A percentile compares a stretch with the other conserved stretches of the same genome.
Conservation (phyloP, 2,888 invertebrate species). For the Dorcus parallelipipedus region DNA sequence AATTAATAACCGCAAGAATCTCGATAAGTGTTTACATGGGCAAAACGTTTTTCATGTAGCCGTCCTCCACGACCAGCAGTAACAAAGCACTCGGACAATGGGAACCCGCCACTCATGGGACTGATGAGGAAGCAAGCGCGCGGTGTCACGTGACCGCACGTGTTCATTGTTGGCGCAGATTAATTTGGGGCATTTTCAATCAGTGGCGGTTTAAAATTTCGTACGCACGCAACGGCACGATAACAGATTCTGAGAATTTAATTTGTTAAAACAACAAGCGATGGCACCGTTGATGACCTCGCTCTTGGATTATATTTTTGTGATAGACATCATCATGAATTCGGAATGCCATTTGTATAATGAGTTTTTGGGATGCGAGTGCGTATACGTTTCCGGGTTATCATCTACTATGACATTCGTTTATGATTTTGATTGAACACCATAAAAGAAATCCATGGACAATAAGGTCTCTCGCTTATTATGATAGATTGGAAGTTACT, state of each 20-base stretch:
- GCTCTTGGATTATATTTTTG: no score
- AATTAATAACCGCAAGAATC: conserved; percentile 37
- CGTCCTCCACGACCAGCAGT: conserved; percentile 19
- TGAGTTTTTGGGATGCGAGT: no score
- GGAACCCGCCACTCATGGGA: conserved; percentile 15
- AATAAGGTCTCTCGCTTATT: no score
- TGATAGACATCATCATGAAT: no score
- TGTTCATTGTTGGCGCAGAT: conserved; percentile 36
- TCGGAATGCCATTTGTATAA: no score
- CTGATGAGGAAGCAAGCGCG: conserved; percentile 24
- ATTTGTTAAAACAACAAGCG: neutral
- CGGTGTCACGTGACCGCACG: conserved; percentile 33
- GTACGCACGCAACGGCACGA: conserved; percentile 4
- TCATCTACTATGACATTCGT: no score
- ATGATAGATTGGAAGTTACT: no score
- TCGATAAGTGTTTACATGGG: conserved; percentile 33
- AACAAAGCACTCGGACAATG: neutral
- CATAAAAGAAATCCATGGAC: no score
- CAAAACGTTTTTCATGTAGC: conserved; percentile 26
- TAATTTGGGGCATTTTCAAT: conserved; percentile 33
- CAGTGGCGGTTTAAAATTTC: conserved; percentile 22
- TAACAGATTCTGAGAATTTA: neutral
- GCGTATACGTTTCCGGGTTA: no score
- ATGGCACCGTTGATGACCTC: no score
- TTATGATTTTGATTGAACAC: no score